Conservation (phyloP, 2,888 invertebrate species). For the Coenonympha arcania region DNA sequence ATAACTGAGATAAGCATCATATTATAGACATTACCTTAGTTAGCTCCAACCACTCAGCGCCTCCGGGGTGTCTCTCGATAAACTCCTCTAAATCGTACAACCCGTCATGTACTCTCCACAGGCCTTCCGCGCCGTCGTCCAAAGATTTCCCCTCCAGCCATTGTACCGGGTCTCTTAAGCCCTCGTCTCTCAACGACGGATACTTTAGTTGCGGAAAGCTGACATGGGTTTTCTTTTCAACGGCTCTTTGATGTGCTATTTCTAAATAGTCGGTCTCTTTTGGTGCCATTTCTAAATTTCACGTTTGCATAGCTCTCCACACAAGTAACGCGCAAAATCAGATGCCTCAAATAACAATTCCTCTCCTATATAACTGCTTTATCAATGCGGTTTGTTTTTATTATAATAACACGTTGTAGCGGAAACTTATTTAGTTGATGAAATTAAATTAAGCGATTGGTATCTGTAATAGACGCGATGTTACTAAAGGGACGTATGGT, state of each 20-base stretch:
- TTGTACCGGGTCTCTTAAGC: constrained; percentile 46
- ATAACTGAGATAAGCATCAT: too few relatives aligned
- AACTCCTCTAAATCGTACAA: constrained; percentile 90
- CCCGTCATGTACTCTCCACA: constrained; percentile 83
- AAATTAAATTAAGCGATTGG: neutral
- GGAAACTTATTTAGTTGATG: neutral
- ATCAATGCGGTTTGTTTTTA: too few relatives aligned
- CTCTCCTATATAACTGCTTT: too few relatives aligned
- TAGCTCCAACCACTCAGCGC: constrained; percentile 80
- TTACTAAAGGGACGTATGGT: too few relatives aligned
- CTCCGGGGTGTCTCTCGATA: constrained; percentile 87
- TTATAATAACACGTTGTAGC: neutral
- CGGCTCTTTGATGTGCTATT: constrained; percentile 42
- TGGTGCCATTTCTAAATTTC: constrained; percentile 37
- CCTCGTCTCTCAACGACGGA: constrained; percentile 61
- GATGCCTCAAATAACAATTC: neutral
- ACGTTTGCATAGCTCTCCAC: neutral
- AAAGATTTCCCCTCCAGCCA: constrained; percentile 78
- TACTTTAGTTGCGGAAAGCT: constrained; percentile 69
- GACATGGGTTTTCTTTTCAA: constrained; percentile 49
- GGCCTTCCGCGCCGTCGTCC: constrained; percentile 81
- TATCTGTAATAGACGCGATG: neutral
- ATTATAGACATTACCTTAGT: constrained; percentile 73
- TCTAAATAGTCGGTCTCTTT: constrained; percentile 39
- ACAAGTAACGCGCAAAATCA: neutral